A percentile compares a stretch with the other conserved stretches of the same genome.
Evolutionary conservation across 2,888 invertebrate genomes (phyloP).

Genomic region (Rosalia funebris): DNA sequence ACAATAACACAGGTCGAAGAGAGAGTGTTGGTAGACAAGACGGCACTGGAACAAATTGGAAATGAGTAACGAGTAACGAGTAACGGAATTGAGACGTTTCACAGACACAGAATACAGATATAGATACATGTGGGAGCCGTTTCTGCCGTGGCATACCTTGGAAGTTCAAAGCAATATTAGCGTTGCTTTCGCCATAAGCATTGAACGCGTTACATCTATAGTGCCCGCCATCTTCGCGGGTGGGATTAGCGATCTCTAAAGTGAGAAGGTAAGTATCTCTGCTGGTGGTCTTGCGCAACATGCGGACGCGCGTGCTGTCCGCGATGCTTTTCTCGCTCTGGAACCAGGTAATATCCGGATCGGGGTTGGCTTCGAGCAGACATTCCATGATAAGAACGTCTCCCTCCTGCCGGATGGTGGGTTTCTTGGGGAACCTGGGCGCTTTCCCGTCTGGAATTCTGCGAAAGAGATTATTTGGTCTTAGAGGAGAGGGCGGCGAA

Average conservation of each 20-base stretch:
- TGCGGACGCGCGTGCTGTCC: constrained; percentile 87
- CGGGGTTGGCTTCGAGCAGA: constrained; percentile 92
- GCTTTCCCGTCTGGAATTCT: constrained; percentile 96
- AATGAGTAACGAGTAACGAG: constrained; percentile 26
- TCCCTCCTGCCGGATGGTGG: constrained; percentile 93
- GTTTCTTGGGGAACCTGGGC: constrained; percentile 96
- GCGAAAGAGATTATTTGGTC: constrained; percentile 57
- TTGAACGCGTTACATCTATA: constrained; percentile 99
- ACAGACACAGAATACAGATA: constrained; percentile 51
- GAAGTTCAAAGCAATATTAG: constrained; percentile 99
- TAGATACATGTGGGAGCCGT: constrained; percentile 27
- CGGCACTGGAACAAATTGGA: constrained; percentile 54
- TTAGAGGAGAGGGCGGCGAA: constrained; percentile 34
- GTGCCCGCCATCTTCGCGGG: constrained; percentile 96
- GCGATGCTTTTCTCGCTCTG: constrained; percentile 86
- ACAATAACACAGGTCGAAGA: constrained; percentile 53
- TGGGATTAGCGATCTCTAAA: constrained; percentile 94
- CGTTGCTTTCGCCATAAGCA: constrained; percentile 98
- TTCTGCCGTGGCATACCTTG: constrained; percentile 79
- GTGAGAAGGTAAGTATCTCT: constrained; percentile 93
- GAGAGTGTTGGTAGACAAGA: constrained; percentile 46
- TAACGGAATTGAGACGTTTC: constrained; percentile 57
- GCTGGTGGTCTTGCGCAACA: constrained; percentile 87
- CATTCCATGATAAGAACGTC: constrained; percentile 96
- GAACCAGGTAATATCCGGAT: constrained; percentile 96